Conservation (phyloP, 1,140 invertebrate genomes). For the Pseudobourletiella spinata region DNA sequence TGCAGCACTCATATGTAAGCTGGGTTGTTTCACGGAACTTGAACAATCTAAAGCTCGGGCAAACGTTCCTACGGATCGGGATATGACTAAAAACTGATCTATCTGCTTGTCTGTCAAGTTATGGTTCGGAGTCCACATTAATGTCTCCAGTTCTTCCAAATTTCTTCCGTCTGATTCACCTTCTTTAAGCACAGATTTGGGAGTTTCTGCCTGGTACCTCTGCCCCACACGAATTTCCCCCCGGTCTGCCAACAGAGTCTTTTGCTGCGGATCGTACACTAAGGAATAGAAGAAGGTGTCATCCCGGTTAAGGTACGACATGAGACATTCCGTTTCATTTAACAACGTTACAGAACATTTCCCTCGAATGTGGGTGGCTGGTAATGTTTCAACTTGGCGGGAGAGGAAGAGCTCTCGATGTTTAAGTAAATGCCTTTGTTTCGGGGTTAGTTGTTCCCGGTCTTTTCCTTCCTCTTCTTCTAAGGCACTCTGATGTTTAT, state of each 20-base stretch:
- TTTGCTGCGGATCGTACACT: conserved; percentile 97
- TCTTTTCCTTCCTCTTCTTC: conserved; percentile 47
- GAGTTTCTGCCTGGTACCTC: conserved; percentile 88
- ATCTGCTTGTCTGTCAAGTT: conserved; percentile 87
- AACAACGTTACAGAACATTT: conserved; percentile 97
- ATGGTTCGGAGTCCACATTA: conserved; percentile 89
- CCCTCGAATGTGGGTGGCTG: conserved; percentile 95
- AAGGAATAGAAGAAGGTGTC: conserved; percentile 99
- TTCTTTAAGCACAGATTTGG: conserved; percentile 58
- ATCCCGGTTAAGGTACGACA: conserved; percentile 94
- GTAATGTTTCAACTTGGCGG: conserved; percentile 93
- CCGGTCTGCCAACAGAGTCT: conserved; percentile 96
- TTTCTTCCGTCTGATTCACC: conserved; percentile 66
- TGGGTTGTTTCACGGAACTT: conserved; percentile 95
- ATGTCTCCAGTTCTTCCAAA: conserved; percentile 71
- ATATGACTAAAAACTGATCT: conserved; percentile 96
- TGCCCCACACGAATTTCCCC: conserved; percentile 90
- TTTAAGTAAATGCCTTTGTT: conserved; percentile 88
- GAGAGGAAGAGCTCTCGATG: conserved; percentile 97
- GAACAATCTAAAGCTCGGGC: conserved; percentile 96
- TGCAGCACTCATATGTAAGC: conserved; percentile 96
- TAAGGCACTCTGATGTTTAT: conserved; percentile 88
- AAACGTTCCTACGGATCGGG: conserved; percentile 94
- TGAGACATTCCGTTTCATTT: conserved; percentile 93
- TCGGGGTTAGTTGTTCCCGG: conserved; percentile 47